phyloP scores from a whole-genome alignment of 2,888 invertebrate species.

The Eupithecia subumbrata region DNA sequence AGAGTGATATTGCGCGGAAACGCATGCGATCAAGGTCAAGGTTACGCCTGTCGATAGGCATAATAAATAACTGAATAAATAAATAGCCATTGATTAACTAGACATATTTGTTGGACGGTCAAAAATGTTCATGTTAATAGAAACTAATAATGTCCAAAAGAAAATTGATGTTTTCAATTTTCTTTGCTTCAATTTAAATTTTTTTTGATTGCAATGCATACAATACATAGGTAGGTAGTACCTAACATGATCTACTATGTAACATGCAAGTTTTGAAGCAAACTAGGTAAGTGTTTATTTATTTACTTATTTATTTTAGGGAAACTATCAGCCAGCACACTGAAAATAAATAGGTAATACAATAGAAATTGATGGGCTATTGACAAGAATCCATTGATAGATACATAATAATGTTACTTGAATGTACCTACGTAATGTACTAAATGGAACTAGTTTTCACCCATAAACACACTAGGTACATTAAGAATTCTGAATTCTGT shows the following conservation, averaged over 20 bases:
- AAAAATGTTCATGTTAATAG: not conserved
- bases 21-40: slow-evolving; percentile 70
- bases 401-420: too few species aligned
- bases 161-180: too few species aligned
- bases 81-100: slow-evolving; percentile 50
- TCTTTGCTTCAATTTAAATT: too few species aligned
- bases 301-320: too few species aligned
- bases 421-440: too few species aligned
- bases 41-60: slow-evolving; percentile 63
- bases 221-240: not conserved
- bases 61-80: slow-evolving; percentile 60
- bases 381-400: too few species aligned
- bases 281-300: not conserved
- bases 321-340: too few species aligned
- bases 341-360: too few species aligned
- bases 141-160: not conserved
- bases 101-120: not conserved
- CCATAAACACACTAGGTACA: too few species aligned
- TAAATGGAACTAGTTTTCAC: too few species aligned
- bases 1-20: slow-evolving; percentile 57
- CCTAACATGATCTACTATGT: not conserved
- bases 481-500: too few species aligned
- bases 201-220: not conserved
- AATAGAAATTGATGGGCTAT: too few species aligned
- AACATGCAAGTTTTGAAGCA: not conserved